Evolutionary conservation across 2,113 vertebrate genomes (phyloP).

Genomic region (Eupsittula cactorum): DNA sequence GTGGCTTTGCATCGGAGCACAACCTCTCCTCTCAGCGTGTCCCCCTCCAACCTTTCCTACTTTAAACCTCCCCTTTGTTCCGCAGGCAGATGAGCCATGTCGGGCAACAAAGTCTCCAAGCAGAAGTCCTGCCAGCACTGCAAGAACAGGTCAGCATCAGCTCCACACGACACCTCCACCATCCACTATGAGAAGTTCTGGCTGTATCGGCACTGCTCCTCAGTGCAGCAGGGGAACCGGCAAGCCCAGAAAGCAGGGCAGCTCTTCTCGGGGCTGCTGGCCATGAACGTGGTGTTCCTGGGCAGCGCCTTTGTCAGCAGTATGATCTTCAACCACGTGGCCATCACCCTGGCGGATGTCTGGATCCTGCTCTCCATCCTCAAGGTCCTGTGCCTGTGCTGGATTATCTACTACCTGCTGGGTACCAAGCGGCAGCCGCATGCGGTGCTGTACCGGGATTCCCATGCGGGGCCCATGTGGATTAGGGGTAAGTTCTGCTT

Average conservation of each 20-base stretch:
- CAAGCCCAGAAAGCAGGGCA: slow-evolving; percentile 79
- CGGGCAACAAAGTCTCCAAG: not conserved
- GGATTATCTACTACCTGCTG: slow-evolving; percentile 82
- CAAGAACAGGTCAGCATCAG: not conserved
- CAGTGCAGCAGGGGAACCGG: slow-evolving; percentile 54
- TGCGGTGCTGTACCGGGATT: slow-evolving; percentile 73
- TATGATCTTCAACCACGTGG: slow-evolving; percentile 75
- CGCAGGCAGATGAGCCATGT: not conserved
- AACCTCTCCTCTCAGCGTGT: not conserved
- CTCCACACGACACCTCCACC: not conserved
- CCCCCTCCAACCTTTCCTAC: too few species aligned
- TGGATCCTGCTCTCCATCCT: slow-evolving; percentile 82
- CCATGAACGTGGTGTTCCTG: slow-evolving; percentile 86
- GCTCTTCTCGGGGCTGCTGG: slow-evolving; percentile 86
- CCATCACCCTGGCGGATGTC: slow-evolving; percentile 74
- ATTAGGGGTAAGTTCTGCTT: slow-evolving; percentile 75
- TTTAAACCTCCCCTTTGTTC: not conserved
- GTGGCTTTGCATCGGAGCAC: not conserved
- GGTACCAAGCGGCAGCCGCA: slow-evolving; percentile 70
- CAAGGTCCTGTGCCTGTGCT: slow-evolving; percentile 77
- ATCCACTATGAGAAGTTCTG: slow-evolving; percentile 61
- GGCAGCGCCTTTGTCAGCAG: slow-evolving; percentile 85
- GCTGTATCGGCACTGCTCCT: slow-evolving; percentile 68
- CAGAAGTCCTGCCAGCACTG: not conserved
- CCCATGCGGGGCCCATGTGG: slow-evolving; percentile 81